A percentile compares a stretch with the other conserved stretches of the same genome.
Conservation (phyloP, 2,113 vertebrate genomes). For the Scartelaos histophorus region DNA sequence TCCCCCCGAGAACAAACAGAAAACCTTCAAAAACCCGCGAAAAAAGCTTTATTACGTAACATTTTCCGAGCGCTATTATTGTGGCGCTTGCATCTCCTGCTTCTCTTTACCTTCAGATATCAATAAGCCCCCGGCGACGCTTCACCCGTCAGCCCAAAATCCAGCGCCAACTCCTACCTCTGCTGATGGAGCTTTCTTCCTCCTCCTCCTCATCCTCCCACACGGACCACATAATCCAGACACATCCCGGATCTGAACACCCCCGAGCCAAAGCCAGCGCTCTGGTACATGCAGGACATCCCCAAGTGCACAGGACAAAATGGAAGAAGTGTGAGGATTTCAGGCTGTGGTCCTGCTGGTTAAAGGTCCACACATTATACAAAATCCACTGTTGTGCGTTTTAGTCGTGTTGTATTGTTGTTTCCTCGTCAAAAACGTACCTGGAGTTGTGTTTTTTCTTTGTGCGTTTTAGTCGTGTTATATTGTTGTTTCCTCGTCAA, state of each 20-base stretch:
- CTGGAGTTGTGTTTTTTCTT: too few relatives aligned
- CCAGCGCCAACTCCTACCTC: conserved; percentile 62
- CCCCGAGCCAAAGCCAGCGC: conserved; percentile 11
- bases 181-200: conserved; percentile 62
- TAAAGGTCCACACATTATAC: too few relatives aligned
- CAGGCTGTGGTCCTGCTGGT: not conserved
- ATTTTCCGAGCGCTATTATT: conserved; percentile 30
- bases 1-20: too few relatives aligned
- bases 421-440: too few relatives aligned
- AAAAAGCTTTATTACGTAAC: conserved; percentile 26
- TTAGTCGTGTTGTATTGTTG: too few relatives aligned
- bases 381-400: too few relatives aligned
- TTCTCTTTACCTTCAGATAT: conserved; percentile 62
- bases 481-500: too few relatives aligned
- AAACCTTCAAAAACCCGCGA: not conserved
- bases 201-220: conserved; percentile 68
- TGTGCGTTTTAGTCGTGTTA: too few relatives aligned
- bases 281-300: conserved; percentile 28
- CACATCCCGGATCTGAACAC: conserved; percentile 46
- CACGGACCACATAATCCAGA: conserved; percentile 59
- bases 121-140: conserved; percentile 62
- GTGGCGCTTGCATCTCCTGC: conserved; percentile 38
- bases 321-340: not conserved
- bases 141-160: conserved; percentile 60
- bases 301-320: not conserved